Conservation (phyloP, 2,113 vertebrate species). For the Cavia aperea region DNA sequence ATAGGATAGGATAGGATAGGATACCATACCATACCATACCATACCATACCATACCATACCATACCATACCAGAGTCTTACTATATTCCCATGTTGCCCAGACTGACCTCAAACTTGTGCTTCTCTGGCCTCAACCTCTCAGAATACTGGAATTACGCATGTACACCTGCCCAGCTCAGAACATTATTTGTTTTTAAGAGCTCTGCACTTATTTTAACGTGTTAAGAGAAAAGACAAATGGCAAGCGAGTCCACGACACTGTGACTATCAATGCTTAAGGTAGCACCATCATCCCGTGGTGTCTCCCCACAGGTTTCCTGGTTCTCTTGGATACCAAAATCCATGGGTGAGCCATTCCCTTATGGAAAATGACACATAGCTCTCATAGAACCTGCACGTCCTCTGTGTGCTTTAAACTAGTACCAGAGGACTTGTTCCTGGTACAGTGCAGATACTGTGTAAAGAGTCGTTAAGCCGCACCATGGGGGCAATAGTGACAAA, state of each 20-base stretch:
- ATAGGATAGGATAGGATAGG: too few relatives aligned
- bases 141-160: neutral
- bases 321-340: neutral
- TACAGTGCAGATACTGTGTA: neutral
- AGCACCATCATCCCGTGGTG: neutral
- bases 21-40: too few relatives aligned
- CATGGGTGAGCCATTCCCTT: neutral
- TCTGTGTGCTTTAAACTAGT: neutral
- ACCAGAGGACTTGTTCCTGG: neutral
- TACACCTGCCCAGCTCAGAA: neutral
- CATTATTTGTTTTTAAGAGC: neutral
- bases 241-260: neutral
- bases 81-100: neutral
- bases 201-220: neutral
- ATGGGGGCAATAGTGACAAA: too few relatives aligned
- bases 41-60: too few relatives aligned
- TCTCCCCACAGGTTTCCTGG: neutral
- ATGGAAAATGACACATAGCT: neutral
- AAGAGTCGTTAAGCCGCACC: neutral
- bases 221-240: neutral
- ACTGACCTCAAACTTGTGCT: neutral
- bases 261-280: neutral
- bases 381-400: neutral
- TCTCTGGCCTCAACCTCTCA: neutral
- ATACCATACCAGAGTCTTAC: neutral